Conservation (phyloP, 2,797 vertebrate genomes). For the Gymnodraco acuticeps region DNA sequence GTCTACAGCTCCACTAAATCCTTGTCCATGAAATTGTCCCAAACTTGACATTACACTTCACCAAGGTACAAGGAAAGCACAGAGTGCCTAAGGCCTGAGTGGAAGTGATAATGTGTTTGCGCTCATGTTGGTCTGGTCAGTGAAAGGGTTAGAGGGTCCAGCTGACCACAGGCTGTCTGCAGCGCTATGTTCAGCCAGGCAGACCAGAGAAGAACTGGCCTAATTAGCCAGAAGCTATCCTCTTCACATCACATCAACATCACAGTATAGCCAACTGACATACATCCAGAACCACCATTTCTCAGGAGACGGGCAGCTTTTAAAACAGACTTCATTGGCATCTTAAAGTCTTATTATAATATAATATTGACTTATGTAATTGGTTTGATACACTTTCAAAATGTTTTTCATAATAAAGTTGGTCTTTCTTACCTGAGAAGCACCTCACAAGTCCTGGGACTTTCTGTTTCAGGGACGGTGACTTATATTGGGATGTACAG, state of each 20-base stretch:
- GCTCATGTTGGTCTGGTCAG: constrained; percentile 52
- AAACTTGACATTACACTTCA: constrained; percentile 26
- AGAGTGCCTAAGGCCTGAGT: constrained; percentile 10
- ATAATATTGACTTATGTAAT: not conserved
- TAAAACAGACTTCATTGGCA: constrained; percentile 12
- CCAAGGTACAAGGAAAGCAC: constrained; percentile 18
- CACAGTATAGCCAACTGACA: constrained; percentile 62
- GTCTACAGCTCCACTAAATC: constrained; percentile 27
- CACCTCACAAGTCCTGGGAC: not conserved
- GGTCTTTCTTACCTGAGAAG: not conserved
- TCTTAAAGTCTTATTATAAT: not conserved
- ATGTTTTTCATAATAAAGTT: not conserved
- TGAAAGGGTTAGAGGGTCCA: constrained; percentile 58
- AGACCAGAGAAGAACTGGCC: constrained; percentile 56
- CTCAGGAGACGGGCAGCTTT: constrained; percentile 18
- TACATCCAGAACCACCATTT: constrained; percentile 47
- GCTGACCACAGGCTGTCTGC: constrained; percentile 67
- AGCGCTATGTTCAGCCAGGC: constrained; percentile 62
- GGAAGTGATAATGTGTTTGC: constrained; percentile 48
- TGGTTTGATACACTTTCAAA: not conserved
- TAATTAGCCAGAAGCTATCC: constrained; percentile 73
- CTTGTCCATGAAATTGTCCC: constrained; percentile 25
- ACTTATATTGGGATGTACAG: not conserved
- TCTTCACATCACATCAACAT: constrained; percentile 74
- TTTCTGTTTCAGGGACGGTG: not conserved